Conservation (phyloP, 2,888 invertebrate genomes). For the Drosophila greeni region DNA sequence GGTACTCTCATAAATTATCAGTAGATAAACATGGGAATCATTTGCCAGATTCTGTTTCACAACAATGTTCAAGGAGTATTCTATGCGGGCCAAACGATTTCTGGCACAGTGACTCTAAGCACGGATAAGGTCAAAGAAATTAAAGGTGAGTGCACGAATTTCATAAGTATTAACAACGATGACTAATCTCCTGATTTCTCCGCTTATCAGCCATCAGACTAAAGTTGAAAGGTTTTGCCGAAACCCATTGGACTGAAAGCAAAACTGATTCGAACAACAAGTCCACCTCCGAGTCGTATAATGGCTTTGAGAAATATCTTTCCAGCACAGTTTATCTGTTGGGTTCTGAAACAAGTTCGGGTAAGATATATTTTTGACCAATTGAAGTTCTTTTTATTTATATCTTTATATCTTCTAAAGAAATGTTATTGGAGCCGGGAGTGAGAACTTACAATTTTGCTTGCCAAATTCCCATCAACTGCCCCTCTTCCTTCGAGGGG, state of each 20-base stretch:
- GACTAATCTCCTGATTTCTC: background rate
- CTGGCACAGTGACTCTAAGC: slow-evolving; percentile 62
- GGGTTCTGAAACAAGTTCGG: slow-evolving; percentile 71
- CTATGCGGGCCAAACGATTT: slow-evolving; percentile 75
- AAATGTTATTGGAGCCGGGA: slow-evolving; percentile 78
- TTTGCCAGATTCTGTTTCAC: slow-evolving; percentile 45
- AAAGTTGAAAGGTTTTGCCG: slow-evolving; percentile 59
- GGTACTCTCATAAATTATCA: background rate
- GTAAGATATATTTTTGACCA: background rate
- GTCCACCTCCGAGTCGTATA: slow-evolving; percentile 12
- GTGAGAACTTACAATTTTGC: slow-evolving; percentile 80
- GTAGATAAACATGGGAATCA: slow-evolving; percentile 20
- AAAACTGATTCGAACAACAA: slow-evolving; percentile 16
- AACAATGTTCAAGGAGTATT: slow-evolving; percentile 74
- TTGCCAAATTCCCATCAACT: slow-evolving; percentile 78
- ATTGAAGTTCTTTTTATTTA: slow-evolving; percentile 53
- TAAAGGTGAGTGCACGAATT: slow-evolving; percentile 50
- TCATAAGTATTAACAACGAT: background rate
- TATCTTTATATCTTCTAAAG: slow-evolving; percentile 44
- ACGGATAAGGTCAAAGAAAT: slow-evolving; percentile 62
- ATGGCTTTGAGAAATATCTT: slow-evolving; percentile 78
- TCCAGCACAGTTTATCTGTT: slow-evolving; percentile 78
- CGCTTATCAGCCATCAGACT: slow-evolving; percentile 48
- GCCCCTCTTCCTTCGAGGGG: slow-evolving; percentile 81
- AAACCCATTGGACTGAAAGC: slow-evolving; percentile 57